Percentiles rank a stretch among this genome's conserved stretches.
Conservation (phyloP, 2,888 invertebrate genomes). For the Chouioia cunea region DNA sequence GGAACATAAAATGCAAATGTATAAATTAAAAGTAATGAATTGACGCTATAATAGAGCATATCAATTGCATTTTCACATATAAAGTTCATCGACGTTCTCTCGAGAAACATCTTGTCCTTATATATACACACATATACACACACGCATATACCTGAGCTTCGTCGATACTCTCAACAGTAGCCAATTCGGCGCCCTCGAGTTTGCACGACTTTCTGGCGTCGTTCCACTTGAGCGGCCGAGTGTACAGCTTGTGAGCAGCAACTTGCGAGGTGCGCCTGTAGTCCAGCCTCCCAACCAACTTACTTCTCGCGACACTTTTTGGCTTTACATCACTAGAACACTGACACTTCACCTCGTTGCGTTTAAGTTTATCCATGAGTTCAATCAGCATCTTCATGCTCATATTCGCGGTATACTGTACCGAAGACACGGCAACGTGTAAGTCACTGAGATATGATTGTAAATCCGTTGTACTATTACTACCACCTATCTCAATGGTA, state of each 20-base stretch:
- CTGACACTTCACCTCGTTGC: constrained; percentile 6
- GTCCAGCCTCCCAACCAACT: no score
- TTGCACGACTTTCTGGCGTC: constrained; percentile 52
- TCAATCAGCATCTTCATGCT: constrained; percentile 4
- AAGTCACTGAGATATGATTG: constrained; percentile 33
- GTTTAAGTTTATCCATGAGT: background rate
- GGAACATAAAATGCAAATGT: no score
- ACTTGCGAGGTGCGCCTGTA: background rate
- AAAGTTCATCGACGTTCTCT: no score
- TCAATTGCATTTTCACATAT: no score
- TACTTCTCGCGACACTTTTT: no score
- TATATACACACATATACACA: background rate
- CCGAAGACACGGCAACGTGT: constrained; percentile 4
- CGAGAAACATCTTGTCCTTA: no score
- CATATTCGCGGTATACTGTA: constrained; percentile 17
- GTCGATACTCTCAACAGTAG: constrained; percentile 50
- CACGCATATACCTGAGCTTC: constrained; percentile 51
- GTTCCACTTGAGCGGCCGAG: constrained; percentile 47
- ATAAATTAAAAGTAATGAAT: no score
- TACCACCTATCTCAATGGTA: constrained; percentile 1
- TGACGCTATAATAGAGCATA: no score
- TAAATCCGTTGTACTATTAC: constrained; percentile 10
- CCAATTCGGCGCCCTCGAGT: constrained; percentile 50
- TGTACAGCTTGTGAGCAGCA: constrained; percentile 53
- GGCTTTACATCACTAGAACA: background rate